A percentile compares a stretch with the other conserved stretches of the same genome.
These are phyloP conservation scores for Clavelina lepadiformis DNA, from an alignment of 23 tunicate species.

Conservation along the genomic window DNA sequence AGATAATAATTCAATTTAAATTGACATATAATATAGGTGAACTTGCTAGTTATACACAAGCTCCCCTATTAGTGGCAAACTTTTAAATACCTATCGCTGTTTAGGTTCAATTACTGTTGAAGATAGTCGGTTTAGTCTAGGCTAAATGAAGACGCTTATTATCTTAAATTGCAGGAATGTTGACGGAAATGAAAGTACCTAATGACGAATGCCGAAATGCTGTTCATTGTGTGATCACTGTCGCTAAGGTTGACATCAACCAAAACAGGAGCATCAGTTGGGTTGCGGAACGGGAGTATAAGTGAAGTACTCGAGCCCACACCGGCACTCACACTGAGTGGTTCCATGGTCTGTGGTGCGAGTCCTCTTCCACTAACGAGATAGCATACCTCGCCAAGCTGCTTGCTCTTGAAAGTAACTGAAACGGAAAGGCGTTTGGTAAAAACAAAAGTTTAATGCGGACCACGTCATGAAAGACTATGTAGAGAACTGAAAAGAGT, in stretches of 20 bases:
- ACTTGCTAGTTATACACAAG: too few relatives aligned
- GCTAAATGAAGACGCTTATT: too few relatives aligned
- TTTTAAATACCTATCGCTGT: too few relatives aligned
- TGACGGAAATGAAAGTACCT: slow-evolving; percentile 51
- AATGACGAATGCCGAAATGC: slow-evolving; percentile 54
- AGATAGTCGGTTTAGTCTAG: too few relatives aligned
- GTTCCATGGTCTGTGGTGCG: slow-evolving; percentile 85
- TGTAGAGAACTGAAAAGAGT: background rate
- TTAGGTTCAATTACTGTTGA: too few relatives aligned
- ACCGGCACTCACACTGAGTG: slow-evolving; percentile 70
- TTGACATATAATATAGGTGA: background rate
- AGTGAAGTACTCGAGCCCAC: slow-evolving; percentile 83
- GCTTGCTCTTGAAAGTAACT: slow-evolving; percentile 70
- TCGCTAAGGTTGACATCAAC: slow-evolving; percentile 62
- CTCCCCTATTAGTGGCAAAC: too few relatives aligned
- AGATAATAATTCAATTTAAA: background rate
- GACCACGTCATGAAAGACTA: background rate
- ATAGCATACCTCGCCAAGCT: slow-evolving; percentile 72
- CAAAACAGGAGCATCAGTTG: slow-evolving; percentile 57
- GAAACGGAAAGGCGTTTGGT: slow-evolving; percentile 5
- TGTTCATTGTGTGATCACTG: slow-evolving; percentile 58
- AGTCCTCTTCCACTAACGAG: slow-evolving; percentile 66
- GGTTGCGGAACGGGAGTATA: slow-evolving; percentile 84
- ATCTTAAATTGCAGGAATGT: too few relatives aligned
- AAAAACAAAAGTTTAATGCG: background rate